Percentiles rank a stretch among this genome's conserved stretches.
These are phyloP conservation scores for Lithophane ornitopus DNA, from an alignment of 2,888 invertebrate genomes.

Conservation along the genomic window DNA sequence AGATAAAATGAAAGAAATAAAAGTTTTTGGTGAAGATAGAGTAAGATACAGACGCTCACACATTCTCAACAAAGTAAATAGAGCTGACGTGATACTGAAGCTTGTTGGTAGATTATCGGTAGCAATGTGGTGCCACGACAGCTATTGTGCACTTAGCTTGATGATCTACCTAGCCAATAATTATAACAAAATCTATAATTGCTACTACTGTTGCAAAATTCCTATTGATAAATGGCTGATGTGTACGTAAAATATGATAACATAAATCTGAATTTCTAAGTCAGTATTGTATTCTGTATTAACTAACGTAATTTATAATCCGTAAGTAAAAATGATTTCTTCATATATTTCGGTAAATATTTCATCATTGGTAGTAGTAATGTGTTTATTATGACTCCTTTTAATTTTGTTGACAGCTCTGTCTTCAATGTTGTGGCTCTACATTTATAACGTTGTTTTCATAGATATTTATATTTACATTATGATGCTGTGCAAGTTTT, in stretches of 20 bases:
- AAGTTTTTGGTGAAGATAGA: constrained; percentile 10
- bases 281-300: neutral
- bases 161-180: neutral
- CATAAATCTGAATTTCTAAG: neutral
- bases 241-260: neutral
- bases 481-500: constrained; percentile 24
- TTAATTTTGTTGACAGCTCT: constrained; percentile 37
- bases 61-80: constrained; percentile 9
- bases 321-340: constrained; percentile 1
- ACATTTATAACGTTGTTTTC: constrained; percentile 50
- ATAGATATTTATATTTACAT: constrained; percentile 45
- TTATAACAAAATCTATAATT: neutral
- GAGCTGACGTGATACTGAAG: neutral
- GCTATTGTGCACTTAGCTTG: constrained; percentile 10
- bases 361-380: constrained; percentile 20
- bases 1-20: constrained; percentile 2
- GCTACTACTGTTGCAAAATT: too few relatives aligned
- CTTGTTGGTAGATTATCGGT: neutral
- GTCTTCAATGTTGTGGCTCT: constrained; percentile 28
- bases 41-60: constrained; percentile 16
- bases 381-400: constrained; percentile 41
- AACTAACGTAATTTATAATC: constrained; percentile 6
- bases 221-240: neutral
- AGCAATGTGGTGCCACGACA: neutral
- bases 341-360: constrained; percentile 5